Percentiles rank a stretch among this genome's conserved stretches.
Conservation (phyloP, 2,113 vertebrate genomes). For the Malurus elegans region DNA sequence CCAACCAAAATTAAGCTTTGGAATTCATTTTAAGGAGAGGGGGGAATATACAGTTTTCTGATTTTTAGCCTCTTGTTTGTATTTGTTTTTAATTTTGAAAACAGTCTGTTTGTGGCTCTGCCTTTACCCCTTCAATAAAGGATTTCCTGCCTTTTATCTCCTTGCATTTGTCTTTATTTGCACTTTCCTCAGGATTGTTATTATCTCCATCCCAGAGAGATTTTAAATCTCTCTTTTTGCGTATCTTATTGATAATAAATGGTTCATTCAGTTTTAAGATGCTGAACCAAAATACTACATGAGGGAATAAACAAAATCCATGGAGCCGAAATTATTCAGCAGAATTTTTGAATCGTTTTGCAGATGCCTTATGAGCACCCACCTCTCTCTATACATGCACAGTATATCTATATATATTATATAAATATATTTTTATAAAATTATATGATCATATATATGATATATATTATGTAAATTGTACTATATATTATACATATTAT, state of each 20-base stretch:
- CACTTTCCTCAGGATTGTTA: background rate
- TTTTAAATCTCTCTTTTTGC: background rate
- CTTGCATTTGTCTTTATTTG: background rate
- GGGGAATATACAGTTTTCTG: background rate
- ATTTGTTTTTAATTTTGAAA: constrained; percentile 27
- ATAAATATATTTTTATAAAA: background rate
- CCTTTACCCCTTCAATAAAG: constrained; percentile 64
- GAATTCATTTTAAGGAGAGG: background rate
- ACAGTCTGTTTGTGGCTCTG: constrained; percentile 19
- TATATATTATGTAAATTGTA: too few species aligned
- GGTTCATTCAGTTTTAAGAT: background rate
- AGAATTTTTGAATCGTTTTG: background rate
- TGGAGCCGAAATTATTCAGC: background rate
- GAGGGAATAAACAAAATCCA: background rate
- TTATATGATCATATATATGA: background rate
- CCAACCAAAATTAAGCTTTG: background rate
- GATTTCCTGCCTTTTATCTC: constrained; percentile 10
- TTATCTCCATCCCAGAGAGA: background rate
- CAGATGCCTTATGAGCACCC: background rate
- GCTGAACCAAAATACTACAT: background rate
- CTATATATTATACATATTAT: background rate
- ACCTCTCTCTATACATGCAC: rapidly evolving
- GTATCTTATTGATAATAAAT: background rate
- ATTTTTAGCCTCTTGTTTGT: background rate
- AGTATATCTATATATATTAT: background rate